Conservation (phyloP, 2,113 vertebrate species). For the Hypomesus transpacificus region DNA sequence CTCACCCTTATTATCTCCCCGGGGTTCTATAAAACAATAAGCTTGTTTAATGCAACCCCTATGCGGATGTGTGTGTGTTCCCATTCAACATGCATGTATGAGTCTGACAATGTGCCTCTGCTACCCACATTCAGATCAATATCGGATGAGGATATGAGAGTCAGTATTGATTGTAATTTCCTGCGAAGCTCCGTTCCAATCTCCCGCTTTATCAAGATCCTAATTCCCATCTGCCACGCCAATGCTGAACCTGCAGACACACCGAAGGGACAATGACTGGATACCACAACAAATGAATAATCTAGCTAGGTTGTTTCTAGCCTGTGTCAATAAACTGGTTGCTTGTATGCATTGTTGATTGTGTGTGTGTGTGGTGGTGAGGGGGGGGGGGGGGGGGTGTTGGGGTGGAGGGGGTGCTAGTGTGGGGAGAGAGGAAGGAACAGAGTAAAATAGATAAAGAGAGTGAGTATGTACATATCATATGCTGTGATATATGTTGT, state of each 20-base stretch:
- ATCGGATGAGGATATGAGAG: slow-evolving; percentile 64
- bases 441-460: no score
- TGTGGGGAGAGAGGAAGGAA: no score
- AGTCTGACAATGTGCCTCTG: slow-evolving; percentile 25
- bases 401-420: neutral
- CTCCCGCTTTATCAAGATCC: slow-evolving; percentile 62
- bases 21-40: slow-evolving; percentile 5
- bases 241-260: slow-evolving; percentile 41
- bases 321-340: slow-evolving; percentile 44
- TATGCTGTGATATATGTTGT: no score
- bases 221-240: slow-evolving; percentile 61
- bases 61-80: neutral
- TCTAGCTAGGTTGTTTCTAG: slow-evolving; percentile 38
- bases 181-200: slow-evolving; percentile 58
- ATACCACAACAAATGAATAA: slow-evolving; percentile 53
- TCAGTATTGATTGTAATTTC: slow-evolving; percentile 72
- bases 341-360: slow-evolving; percentile 29
- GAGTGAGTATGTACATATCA: no score
- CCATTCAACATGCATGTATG: neutral
- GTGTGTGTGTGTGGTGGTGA: slow-evolving; percentile 33
- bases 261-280: slow-evolving; percentile 49
- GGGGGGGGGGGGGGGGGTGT: slow-evolving; percentile 9
- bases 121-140: slow-evolving; percentile 46
- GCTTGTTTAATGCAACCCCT: neutral
- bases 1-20: neutral